Percentiles rank a stretch among this genome's conserved stretches.
phyloP scores from a whole-genome alignment of 1,140 invertebrate species.

The Pseudomyrmex concolor region DNA sequence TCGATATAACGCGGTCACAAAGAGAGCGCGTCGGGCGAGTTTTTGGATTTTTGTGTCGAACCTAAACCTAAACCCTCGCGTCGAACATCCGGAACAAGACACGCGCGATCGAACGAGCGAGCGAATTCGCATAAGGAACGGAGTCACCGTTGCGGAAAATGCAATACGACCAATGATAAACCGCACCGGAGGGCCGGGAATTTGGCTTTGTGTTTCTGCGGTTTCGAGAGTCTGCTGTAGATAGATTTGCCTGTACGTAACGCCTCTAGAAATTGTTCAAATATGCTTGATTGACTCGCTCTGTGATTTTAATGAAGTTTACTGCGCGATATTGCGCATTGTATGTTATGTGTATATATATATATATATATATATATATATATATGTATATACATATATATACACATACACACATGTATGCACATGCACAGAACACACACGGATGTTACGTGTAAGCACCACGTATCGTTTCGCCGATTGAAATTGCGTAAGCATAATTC shows the following conservation, averaged over 20 bases:
- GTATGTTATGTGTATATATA: background rate
- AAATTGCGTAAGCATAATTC: background rate
- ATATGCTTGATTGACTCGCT: slow-evolving; percentile 53
- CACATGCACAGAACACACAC: no score
- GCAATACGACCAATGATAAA: slow-evolving; percentile 59
- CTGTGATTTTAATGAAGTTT: slow-evolving; percentile 54
- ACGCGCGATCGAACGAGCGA: slow-evolving; percentile 37
- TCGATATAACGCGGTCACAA: slow-evolving; percentile 21
- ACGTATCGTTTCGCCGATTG: background rate
- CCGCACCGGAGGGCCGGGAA: slow-evolving; percentile 20
- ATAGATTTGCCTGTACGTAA: slow-evolving; percentile 57
- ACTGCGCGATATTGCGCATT: background rate
- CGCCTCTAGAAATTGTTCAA: slow-evolving; percentile 62
- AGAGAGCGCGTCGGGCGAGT: no score
- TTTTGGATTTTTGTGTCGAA: no score
- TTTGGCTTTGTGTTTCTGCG: slow-evolving; percentile 56
- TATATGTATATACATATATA: no score
- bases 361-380: no score
- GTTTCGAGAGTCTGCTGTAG: slow-evolving; percentile 37
- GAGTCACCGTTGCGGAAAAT: slow-evolving; percentile 48
- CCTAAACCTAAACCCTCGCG: no score
- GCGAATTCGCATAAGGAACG: slow-evolving; percentile 36
- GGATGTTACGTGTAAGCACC: background rate
- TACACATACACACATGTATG: no score
- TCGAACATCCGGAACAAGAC: no score